Conservation (phyloP, 2,797 vertebrate species). For the Lagodon rhomboides region DNA sequence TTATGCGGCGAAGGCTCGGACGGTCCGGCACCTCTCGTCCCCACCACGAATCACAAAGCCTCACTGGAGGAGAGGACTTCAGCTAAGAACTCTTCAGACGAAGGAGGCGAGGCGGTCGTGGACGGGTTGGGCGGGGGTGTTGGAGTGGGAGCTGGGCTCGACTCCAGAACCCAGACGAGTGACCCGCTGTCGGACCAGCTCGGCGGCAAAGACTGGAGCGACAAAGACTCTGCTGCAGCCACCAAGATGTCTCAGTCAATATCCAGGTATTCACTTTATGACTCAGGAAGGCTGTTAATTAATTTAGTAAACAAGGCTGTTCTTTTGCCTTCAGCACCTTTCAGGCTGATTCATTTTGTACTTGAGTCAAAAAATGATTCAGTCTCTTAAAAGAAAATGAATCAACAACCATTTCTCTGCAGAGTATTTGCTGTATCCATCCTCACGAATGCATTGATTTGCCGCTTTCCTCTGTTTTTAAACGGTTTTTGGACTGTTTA, state of each 20-base stretch:
- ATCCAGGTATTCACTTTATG: constrained; percentile 82
- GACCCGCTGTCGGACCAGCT: constrained; percentile 78
- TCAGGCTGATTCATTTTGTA: neutral
- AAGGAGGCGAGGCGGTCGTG: constrained; percentile 55
- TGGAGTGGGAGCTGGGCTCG: constrained; percentile 43
- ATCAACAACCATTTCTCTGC: too few species aligned
- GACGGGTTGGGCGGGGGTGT: constrained; percentile 61
- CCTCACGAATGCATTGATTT: neutral
- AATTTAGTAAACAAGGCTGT: neutral
- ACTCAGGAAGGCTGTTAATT: neutral
- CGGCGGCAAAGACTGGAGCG: constrained; percentile 84
- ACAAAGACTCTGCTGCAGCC: constrained; percentile 85
- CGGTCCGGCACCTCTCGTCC: constrained; percentile 77
- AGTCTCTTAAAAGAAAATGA: too few species aligned
- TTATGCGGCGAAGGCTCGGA: constrained; percentile 87
- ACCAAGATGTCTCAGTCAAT: constrained; percentile 88
- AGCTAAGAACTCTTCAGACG: constrained; percentile 66
- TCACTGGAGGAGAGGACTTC: constrained; percentile 78
- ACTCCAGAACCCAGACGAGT: constrained; percentile 78
- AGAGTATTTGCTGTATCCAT: neutral
- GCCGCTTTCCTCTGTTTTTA: neutral
- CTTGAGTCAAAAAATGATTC: neutral
- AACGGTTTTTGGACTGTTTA: neutral
- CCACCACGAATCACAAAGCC: constrained; percentile 76
- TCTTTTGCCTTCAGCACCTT: neutral